Percentiles rank a stretch among this genome's conserved stretches.
Conservation (phyloP, 2,113 vertebrate genomes). For the Epinephelus moara region DNA sequence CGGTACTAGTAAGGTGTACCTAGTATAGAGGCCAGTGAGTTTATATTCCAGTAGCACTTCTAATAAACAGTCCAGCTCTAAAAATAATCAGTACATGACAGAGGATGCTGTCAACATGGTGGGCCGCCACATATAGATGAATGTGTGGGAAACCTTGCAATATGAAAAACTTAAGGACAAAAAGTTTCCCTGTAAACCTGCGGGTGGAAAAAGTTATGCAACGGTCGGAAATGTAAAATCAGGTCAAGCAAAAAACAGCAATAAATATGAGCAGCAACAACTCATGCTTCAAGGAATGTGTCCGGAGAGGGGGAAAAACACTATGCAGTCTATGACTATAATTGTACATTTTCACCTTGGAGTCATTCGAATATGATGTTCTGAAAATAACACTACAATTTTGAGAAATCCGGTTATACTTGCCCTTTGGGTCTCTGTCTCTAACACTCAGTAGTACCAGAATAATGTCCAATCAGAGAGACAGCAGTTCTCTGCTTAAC, state of each 20-base stretch:
- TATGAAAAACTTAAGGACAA: background rate
- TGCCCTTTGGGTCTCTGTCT: background rate
- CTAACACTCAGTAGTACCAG: background rate
- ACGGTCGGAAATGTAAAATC: slow-evolving; percentile 2
- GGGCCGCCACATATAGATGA: no score
- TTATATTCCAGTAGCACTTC: no score
- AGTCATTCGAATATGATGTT: background rate
- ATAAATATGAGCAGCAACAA: background rate
- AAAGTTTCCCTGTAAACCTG: background rate
- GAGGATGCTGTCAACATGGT: no score
- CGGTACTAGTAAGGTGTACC: no score
- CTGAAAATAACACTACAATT: slow-evolving; percentile 6
- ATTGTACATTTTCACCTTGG: background rate
- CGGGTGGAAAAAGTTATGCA: background rate
- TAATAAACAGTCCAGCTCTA: no score
- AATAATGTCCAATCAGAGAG: background rate
- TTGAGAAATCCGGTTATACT: slow-evolving; percentile 20
- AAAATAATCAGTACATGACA: no score
- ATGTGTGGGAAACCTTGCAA: no score
- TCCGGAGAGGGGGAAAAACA: background rate
- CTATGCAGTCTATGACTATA: background rate
- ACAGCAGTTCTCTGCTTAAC: background rate
- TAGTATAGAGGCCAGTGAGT: no score
- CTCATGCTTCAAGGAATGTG: background rate
- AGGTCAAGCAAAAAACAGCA: background rate